These are phyloP conservation scores for Argya squamiceps DNA, from an alignment of 2,797 vertebrate genomes.

Conservation along the genomic window DNA sequence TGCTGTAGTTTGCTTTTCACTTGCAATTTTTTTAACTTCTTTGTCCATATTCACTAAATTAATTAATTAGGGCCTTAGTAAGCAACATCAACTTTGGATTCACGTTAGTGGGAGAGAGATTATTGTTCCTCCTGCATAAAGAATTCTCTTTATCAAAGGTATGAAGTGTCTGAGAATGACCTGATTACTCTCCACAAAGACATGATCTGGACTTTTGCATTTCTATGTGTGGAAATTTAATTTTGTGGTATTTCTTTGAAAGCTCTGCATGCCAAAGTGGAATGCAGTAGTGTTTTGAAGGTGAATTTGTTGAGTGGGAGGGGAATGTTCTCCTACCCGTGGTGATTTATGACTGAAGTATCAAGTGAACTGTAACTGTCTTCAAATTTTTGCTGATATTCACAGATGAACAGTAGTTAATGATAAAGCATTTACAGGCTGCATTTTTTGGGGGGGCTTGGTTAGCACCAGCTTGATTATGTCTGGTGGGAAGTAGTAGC, in stretches of 20 bases:
- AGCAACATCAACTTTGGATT: accelerated
- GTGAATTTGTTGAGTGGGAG: background rate
- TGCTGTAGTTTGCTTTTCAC: background rate
- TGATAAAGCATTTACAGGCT: background rate
- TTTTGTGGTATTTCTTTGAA: background rate
- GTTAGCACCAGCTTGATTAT: background rate
- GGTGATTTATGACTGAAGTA: background rate
- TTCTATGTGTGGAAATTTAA: background rate
- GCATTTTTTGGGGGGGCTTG: background rate
- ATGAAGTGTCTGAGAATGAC: background rate
- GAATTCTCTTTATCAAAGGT: background rate
- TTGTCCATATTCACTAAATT: background rate
- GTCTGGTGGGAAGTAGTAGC: background rate
- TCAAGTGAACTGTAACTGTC: background rate
- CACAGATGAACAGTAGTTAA: background rate
- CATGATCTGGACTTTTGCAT: background rate
- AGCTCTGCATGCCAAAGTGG: background rate
- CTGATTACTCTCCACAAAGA: background rate
- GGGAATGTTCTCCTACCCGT: accelerated
- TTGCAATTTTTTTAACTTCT: background rate
- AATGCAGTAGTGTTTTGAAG: background rate
- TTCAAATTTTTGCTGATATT: background rate
- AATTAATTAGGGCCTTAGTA: background rate
- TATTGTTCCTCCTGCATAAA: background rate
- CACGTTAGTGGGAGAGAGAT: background rate